Conservation (phyloP, 1,140 invertebrate species). For the Diabrotica undecimpunctata region DNA sequence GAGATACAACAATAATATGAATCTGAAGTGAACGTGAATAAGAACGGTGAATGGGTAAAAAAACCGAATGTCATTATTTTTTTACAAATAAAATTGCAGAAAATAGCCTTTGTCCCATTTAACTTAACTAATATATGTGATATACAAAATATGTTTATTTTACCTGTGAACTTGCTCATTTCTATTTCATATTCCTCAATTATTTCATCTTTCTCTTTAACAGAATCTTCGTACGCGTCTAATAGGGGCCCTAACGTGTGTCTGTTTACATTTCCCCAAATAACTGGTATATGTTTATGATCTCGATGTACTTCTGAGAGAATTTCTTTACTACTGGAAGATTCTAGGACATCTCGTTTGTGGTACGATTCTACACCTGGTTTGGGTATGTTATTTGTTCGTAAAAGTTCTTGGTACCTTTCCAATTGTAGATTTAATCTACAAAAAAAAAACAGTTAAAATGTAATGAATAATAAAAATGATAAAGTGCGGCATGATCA, state of each 20-base stretch:
- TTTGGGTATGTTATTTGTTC: constrained; percentile 35
- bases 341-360: constrained; percentile 31
- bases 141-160: background rate
- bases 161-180: constrained; percentile 57
- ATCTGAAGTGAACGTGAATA: too few relatives aligned
- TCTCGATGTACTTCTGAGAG: constrained; percentile 36
- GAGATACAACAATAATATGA: too few relatives aligned
- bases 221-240: constrained; percentile 64
- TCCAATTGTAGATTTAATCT: constrained; percentile 64
- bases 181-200: constrained; percentile 58
- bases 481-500: too few relatives aligned
- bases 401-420: constrained; percentile 62
- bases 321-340: constrained; percentile 32
- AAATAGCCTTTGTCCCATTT: too few relatives aligned
- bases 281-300: constrained; percentile 41
- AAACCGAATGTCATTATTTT: too few relatives aligned
- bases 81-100: too few relatives aligned
- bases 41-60: too few relatives aligned
- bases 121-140: too few relatives aligned
- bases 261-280: constrained; percentile 55
- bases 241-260: constrained; percentile 58
- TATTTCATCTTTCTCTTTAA: constrained; percentile 63
- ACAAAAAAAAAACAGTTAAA: constrained; percentile 27
- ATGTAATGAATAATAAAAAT: too few relatives aligned
- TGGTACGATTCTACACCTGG: constrained; percentile 15